Conservation (phyloP, 2,888 invertebrate genomes). For the Monoplex corrugatus region DNA sequence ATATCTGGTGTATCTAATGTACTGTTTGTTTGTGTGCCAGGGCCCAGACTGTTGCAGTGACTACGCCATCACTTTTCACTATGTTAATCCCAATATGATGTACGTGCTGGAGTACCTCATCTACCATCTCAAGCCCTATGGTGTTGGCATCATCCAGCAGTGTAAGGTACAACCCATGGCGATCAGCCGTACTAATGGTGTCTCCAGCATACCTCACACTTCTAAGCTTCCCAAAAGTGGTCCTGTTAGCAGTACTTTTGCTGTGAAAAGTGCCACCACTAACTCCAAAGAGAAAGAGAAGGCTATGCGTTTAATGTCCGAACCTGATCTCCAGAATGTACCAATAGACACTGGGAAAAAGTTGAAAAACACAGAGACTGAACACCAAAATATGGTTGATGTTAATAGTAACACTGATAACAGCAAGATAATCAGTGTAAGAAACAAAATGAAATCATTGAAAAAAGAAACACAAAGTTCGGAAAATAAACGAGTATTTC, state of each 20-base stretch:
- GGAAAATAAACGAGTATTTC: no score
- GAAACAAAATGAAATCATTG: no score
- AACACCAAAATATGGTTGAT: no score
- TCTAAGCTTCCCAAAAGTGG: not conserved
- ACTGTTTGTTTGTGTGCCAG: slow-evolving; percentile 66
- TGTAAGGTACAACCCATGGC: not conserved
- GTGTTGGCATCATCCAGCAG: slow-evolving; percentile 60
- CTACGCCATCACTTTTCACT: slow-evolving; percentile 96
- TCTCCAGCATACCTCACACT: not conserved
- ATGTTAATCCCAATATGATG: slow-evolving; percentile 94
- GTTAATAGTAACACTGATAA: no score
- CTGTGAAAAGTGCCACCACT: not conserved
- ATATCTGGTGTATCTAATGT: no score
- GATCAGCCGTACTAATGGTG: not conserved
- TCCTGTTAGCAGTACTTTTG: not conserved
- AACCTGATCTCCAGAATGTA: no score
- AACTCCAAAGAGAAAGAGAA: not conserved
- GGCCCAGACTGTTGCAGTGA: slow-evolving; percentile 84
- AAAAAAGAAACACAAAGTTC: no score
- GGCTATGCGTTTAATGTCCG: no score
- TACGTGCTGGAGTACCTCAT: slow-evolving; percentile 96
- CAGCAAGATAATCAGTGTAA: no score
- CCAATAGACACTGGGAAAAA: no score
- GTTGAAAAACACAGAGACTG: no score
- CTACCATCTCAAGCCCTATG: slow-evolving; percentile 92